These are phyloP conservation scores for Liodrosophila aerea DNA, from an alignment of 2,888 invertebrate species.

Conservation along the genomic window DNA sequence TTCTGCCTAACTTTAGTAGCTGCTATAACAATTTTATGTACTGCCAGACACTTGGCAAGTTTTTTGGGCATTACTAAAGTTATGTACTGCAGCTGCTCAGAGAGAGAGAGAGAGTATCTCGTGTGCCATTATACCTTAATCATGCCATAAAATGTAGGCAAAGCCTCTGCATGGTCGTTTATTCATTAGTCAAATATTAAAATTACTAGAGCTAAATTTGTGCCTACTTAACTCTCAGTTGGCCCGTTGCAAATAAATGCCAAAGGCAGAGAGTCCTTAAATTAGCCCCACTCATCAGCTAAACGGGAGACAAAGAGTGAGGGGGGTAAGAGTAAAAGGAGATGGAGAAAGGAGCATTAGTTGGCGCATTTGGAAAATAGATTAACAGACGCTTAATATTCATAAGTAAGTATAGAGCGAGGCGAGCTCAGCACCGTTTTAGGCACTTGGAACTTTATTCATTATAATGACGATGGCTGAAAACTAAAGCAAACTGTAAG, in stretches of 20 bases:
- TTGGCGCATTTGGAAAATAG: conserved; percentile 67
- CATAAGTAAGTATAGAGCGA: conserved; percentile 51
- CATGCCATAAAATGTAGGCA: conserved; percentile 7
- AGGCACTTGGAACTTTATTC: conserved; percentile 66
- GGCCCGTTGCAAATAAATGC: conserved; percentile 24
- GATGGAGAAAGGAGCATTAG: conserved; percentile 32
- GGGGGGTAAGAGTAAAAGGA: neutral
- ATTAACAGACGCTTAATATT: conserved; percentile 73
- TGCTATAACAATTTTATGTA: neutral
- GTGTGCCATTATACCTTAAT: conserved; percentile 1
- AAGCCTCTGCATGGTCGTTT: conserved; percentile 22
- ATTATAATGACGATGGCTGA: conserved; percentile 62
- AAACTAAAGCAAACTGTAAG: conserved; percentile 48
- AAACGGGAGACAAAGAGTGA: conserved; percentile 9
- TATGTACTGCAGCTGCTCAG: neutral
- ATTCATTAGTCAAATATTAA: conserved; percentile 61
- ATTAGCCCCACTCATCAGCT: conserved; percentile 41
- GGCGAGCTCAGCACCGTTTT: no score
- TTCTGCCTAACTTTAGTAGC: conserved; percentile 4
- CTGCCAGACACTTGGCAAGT: no score
- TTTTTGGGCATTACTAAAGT: neutral
- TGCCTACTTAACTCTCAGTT: conserved; percentile 30
- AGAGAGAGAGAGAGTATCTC: neutral
- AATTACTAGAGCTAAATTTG: conserved; percentile 47
- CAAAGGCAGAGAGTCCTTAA: conserved; percentile 20